Conservation (phyloP, 2,888 invertebrate species). For the Anarsia innoxiella region DNA sequence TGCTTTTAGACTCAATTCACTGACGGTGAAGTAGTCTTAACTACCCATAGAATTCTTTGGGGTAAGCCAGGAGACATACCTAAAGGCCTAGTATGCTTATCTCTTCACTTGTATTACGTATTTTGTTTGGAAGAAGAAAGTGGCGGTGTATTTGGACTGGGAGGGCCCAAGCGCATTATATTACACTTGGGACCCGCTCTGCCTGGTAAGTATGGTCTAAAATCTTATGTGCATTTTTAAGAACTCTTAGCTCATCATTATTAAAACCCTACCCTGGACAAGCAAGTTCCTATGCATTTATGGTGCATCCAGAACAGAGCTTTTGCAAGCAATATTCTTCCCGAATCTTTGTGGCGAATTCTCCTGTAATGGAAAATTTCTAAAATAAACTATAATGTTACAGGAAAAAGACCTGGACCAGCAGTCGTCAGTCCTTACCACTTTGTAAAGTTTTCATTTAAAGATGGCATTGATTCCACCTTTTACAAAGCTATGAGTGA, state of each 20-base stretch:
- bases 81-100: slow-evolving; percentile 79
- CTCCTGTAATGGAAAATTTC: too few species aligned
- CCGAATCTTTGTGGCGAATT: too few species aligned
- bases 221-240: too few species aligned
- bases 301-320: too few species aligned
- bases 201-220: slow-evolving; percentile 73
- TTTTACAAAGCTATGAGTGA: slow-evolving; percentile 79
- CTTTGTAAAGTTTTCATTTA: slow-evolving; percentile 89
- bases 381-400: too few species aligned
- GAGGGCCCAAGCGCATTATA: slow-evolving; percentile 86
- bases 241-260: too few species aligned
- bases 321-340: too few species aligned
- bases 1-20: slow-evolving; percentile 85
- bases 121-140: slow-evolving; percentile 88
- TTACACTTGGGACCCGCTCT: slow-evolving; percentile 81
- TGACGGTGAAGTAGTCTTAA: slow-evolving; percentile 87
- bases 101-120: slow-evolving; percentile 81
- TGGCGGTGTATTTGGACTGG: slow-evolving; percentile 85
- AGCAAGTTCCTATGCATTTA: too few species aligned
- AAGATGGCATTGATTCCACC: slow-evolving; percentile 82
- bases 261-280: too few species aligned
- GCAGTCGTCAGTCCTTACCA: slow-evolving; percentile 80
- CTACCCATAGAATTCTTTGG: slow-evolving; percentile 91
- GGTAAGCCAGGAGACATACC: slow-evolving; percentile 83
- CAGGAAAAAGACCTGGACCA: slow-evolving; percentile 83